Percentiles rank a stretch among this genome's conserved stretches.
Conservation (phyloP, 2,888 invertebrate genomes). For the Oligia latruncula region DNA sequence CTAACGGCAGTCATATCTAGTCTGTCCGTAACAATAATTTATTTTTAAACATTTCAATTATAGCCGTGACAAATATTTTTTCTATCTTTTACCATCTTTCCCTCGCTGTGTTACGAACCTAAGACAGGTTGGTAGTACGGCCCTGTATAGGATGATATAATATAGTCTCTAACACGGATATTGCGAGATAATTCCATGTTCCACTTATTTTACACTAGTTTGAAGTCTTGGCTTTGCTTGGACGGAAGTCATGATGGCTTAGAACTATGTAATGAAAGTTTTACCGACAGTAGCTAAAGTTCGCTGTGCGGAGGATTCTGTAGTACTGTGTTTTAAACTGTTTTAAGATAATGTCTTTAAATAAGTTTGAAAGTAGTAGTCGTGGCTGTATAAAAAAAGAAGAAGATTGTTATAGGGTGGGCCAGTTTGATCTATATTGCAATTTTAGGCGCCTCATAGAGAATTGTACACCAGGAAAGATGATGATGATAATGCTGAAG, state of each 20-base stretch:
- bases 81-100: slow-evolving; percentile 34
- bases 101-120: slow-evolving; percentile 66
- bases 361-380: slow-evolving; percentile 32
- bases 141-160: slow-evolving; percentile 80
- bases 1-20: slow-evolving; percentile 12
- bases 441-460: too few relatives aligned
- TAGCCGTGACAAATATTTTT: slow-evolving; percentile 28
- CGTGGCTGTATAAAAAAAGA: neutral
- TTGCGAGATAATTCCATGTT: slow-evolving; percentile 81
- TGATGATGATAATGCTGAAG: neutral
- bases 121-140: slow-evolving; percentile 75
- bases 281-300: slow-evolving; percentile 45
- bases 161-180: slow-evolving; percentile 81
- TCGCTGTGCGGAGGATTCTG: slow-evolving; percentile 15
- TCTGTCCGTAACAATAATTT: slow-evolving; percentile 5
- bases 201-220: slow-evolving; percentile 78
- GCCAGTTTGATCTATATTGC: neutral
- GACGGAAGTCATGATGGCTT: slow-evolving; percentile 65
- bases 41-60: slow-evolving; percentile 29
- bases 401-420: neutral
- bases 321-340: slow-evolving; percentile 33
- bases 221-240: slow-evolving; percentile 57
- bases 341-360: slow-evolving; percentile 14
- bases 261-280: slow-evolving; percentile 59
- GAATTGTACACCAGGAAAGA: neutral